These are phyloP conservation scores for Carduelis carduelis DNA, from an alignment of 2,797 vertebrate genomes.

Conservation along the genomic window DNA sequence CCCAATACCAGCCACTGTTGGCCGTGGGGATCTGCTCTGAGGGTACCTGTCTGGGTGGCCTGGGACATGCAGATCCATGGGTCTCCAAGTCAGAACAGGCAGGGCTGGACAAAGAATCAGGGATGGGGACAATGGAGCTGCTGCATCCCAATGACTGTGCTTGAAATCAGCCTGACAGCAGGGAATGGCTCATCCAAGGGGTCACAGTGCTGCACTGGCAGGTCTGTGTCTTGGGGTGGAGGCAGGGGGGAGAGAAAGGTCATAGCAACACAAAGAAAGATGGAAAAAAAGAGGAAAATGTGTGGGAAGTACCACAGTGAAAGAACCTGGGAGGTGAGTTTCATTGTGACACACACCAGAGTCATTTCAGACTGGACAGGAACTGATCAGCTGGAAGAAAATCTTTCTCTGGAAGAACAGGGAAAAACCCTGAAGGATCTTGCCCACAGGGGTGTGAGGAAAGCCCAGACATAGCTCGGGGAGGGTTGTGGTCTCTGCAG, in stretches of 20 bases:
- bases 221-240: neutral
- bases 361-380: neutral
- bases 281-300: neutral
- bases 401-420: neutral
- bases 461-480: neutral
- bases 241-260: neutral
- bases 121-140: accelerated
- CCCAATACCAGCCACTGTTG: neutral
- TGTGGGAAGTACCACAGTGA: neutral
- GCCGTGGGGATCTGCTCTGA: neutral
- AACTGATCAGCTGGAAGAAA: neutral
- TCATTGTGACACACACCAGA: neutral
- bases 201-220: accelerated
- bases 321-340: neutral
- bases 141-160: neutral
- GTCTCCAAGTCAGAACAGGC: neutral
- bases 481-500: neutral
- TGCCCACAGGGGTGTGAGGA: neutral
- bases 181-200: neutral
- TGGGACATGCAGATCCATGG: neutral
- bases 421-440: neutral
- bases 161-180: accelerated
- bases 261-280: neutral
- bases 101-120: neutral
- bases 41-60: neutral